A percentile compares a stretch with the other conserved stretches of the same genome.
phyloP scores from a whole-genome alignment of 2,113 vertebrate species.

The Coturnix japonica region DNA sequence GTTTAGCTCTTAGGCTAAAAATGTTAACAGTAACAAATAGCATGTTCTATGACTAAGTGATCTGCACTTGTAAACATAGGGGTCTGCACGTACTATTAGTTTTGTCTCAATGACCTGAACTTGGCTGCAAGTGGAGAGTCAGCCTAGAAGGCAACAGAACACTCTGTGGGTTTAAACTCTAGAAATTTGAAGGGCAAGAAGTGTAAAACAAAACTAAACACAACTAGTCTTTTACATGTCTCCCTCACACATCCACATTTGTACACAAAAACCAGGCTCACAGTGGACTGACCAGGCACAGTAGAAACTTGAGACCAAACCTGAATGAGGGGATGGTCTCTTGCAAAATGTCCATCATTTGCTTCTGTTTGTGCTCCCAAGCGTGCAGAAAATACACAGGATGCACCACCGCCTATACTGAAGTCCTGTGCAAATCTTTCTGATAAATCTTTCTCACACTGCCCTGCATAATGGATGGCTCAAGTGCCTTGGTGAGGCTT shows the following conservation, averaged over 20 bases:
- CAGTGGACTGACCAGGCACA: not conserved
- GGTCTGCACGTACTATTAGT: not conserved
- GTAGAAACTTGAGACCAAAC: not conserved
- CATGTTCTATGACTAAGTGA: not conserved
- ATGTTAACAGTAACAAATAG: not conserved
- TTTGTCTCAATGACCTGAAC: not conserved
- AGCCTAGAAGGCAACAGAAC: not conserved
- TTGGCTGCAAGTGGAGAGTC: not conserved
- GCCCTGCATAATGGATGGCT: not conserved
- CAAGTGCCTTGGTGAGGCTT: constrained; percentile 51
- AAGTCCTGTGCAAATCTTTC: constrained; percentile 19
- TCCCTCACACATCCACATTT: not conserved
- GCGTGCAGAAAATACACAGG: not conserved
- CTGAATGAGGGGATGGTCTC: not conserved
- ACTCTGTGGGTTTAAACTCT: not conserved
- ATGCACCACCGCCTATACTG: constrained; percentile 5
- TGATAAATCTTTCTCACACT: constrained; percentile 50
- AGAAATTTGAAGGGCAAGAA: not conserved
- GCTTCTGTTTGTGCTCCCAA: not conserved
- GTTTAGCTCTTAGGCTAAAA: not conserved
- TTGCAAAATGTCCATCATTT: not conserved
- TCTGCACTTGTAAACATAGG: not conserved
- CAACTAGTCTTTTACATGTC: not conserved
- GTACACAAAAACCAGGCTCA: not conserved
- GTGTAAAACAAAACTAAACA: not conserved